phyloP scores from a whole-genome alignment of 2,797 vertebrate species.

The Vespertilio murinus region DNA sequence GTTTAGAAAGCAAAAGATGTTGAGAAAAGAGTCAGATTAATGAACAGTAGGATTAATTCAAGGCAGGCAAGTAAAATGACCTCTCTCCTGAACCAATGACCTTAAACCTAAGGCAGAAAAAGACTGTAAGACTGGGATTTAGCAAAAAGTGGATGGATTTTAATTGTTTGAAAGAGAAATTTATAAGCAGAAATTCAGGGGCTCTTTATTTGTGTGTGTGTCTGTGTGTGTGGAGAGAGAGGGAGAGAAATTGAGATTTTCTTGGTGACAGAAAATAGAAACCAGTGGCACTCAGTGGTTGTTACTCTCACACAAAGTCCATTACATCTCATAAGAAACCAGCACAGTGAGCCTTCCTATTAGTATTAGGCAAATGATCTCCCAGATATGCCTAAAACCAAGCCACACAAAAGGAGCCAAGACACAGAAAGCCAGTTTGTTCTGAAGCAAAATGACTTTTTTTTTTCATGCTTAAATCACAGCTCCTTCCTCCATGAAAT shows the following conservation, averaged over 20 bases:
- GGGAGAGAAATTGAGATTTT: not conserved
- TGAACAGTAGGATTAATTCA: conserved; percentile 56
- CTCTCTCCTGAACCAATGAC: conserved; percentile 39
- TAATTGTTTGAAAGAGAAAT: conserved; percentile 45
- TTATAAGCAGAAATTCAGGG: not conserved
- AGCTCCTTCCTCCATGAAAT: conserved; percentile 8
- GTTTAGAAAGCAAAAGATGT: conserved; percentile 22
- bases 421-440: conserved; percentile 64
- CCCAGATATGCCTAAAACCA: conserved; percentile 51
- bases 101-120: not conserved
- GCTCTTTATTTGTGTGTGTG: not conserved
- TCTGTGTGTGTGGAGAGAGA: not conserved
- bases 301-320: conserved; percentile 6
- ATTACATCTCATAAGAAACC: not conserved
- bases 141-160: not conserved
- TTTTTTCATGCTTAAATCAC: conserved; percentile 66
- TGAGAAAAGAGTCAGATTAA: conserved; percentile 31
- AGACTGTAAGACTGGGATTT: not conserved
- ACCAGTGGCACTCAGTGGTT: not conserved
- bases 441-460: conserved; percentile 67
- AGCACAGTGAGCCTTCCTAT: conserved; percentile 36
- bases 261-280: conserved; percentile 47
- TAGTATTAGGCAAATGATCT: conserved; percentile 56
- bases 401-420: conserved; percentile 63
- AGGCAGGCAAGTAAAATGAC: not conserved